A percentile compares a stretch with the other conserved stretches of the same genome.
Conservation (phyloP, 2,113 vertebrate species). For the Lepus americanus region DNA sequence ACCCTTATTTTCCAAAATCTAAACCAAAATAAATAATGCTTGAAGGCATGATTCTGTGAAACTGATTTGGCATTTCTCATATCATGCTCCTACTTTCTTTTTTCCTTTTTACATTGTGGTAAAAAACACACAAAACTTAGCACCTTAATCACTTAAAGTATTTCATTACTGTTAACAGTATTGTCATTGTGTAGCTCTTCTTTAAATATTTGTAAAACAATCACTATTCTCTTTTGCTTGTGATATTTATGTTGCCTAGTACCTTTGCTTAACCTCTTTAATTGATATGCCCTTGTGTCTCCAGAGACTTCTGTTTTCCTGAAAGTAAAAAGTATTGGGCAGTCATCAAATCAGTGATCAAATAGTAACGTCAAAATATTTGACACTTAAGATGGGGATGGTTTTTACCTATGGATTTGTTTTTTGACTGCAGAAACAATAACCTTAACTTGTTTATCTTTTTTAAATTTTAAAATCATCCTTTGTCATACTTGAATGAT, state of each 20-base stretch:
- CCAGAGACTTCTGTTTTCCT: neutral
- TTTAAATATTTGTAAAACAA: constrained; percentile 30
- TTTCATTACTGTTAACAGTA: constrained; percentile 2
- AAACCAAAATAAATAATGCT: constrained; percentile 53
- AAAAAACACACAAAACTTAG: constrained; percentile 17
- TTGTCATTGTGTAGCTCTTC: constrained; percentile 27
- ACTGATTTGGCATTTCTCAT: constrained; percentile 41
- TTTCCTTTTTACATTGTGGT: constrained; percentile 29
- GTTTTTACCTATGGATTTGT: neutral
- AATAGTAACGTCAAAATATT: neutral
- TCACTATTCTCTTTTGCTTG: neutral
- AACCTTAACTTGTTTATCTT: neutral
- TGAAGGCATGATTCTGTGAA: constrained; percentile 36
- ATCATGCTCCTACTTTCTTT: neutral
- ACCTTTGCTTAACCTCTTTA: neutral
- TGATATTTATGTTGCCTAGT: constrained; percentile 17
- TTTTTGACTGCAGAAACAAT: constrained; percentile 57
- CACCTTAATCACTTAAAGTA: constrained; percentile 42
- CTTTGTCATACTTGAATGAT: constrained; percentile 67
- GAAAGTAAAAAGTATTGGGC: constrained; percentile 36
- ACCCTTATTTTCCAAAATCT: constrained; percentile 40
- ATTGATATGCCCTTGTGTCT: constrained; percentile 25
- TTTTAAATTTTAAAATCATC: constrained; percentile 22
- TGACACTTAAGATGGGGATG: neutral
- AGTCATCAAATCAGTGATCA: constrained; percentile 22